phyloP scores from a whole-genome alignment of 30 jellyfish, hydroid and myxozoan genomes.

The Morbakka virulenta region DNA sequence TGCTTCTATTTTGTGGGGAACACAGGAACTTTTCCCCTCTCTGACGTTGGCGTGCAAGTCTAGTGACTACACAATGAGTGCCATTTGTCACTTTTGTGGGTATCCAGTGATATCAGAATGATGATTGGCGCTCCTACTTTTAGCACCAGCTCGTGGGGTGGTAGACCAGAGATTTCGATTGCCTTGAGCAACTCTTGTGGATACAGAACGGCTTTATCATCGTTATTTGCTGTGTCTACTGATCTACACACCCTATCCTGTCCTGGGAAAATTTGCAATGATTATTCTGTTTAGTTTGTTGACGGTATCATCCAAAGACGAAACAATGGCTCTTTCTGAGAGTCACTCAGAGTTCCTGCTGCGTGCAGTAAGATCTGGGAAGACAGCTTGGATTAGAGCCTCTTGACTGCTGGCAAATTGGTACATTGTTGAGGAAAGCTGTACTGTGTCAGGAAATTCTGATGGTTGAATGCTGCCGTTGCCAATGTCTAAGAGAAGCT shows the following conservation, averaged over 20 bases:
- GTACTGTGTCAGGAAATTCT: too few relatives aligned
- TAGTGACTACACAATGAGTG: constrained; percentile 19
- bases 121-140: constrained; percentile 47
- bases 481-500: too few relatives aligned
- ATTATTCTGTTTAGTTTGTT: background rate
- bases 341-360: background rate
- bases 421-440: too few relatives aligned
- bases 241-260: constrained; percentile 3
- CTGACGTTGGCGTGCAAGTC: background rate
- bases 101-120: constrained; percentile 32
- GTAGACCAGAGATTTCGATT: background rate
- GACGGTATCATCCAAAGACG: background rate
- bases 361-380: background rate
- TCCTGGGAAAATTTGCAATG: constrained; percentile 1
- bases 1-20: background rate
- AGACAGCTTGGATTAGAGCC: background rate
- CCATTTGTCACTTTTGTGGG: constrained; percentile 32
- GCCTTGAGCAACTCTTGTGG: constrained; percentile 14
- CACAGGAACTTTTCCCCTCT: constrained; percentile 5
- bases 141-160: constrained; percentile 14
- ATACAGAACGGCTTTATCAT: constrained; percentile 3
- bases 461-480: too few relatives aligned
- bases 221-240: background rate
- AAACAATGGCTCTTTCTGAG: too few relatives aligned
- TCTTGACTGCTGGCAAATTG: too few relatives aligned